These are phyloP conservation scores for Acropternis orthonyx DNA, from an alignment of 2,797 vertebrate genomes.

Conservation along the genomic window DNA sequence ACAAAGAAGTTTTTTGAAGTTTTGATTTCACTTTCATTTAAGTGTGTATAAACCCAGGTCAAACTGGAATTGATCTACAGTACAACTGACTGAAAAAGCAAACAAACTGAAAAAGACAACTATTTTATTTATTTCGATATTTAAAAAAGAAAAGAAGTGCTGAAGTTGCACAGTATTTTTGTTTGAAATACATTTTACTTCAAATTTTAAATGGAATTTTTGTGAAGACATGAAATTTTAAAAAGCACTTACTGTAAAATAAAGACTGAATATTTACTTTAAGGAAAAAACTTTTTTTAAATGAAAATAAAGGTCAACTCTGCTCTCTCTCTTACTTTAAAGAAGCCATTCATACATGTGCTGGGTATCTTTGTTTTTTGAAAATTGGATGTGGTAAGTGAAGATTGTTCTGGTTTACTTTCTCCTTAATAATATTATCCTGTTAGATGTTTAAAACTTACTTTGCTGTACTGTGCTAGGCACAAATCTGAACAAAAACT, in stretches of 20 bases:
- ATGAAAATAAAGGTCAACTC: slow-evolving; percentile 80
- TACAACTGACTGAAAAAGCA: slow-evolving; percentile 75
- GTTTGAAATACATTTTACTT: slow-evolving; percentile 78
- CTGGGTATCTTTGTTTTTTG: slow-evolving; percentile 76
- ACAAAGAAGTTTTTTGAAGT: slow-evolving; percentile 71
- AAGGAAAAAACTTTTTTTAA: slow-evolving; percentile 70
- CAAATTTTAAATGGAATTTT: slow-evolving; percentile 75
- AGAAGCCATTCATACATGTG: slow-evolving; percentile 76
- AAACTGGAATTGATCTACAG: slow-evolving; percentile 73
- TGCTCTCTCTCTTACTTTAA: slow-evolving; percentile 79
- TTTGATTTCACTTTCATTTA: slow-evolving; percentile 72
- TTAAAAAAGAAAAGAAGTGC: slow-evolving; percentile 77
- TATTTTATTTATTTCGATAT: slow-evolving; percentile 85
- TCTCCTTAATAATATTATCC: slow-evolving; percentile 51
- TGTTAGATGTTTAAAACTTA: slow-evolving; percentile 57
- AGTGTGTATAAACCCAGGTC: slow-evolving; percentile 70
- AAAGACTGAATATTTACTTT: slow-evolving; percentile 77
- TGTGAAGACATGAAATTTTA: slow-evolving; percentile 77
- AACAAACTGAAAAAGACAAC: slow-evolving; percentile 69
- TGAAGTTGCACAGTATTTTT: slow-evolving; percentile 79
- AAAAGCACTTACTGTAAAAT: slow-evolving; percentile 78
- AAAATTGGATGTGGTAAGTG: slow-evolving; percentile 78
- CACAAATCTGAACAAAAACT: slow-evolving; percentile 34
- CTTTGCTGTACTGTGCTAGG: slow-evolving; percentile 27
- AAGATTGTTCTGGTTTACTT: slow-evolving; percentile 68